Conservation (phyloP, 2,797 vertebrate species). For the Eurystomus glaucurus region DNA sequence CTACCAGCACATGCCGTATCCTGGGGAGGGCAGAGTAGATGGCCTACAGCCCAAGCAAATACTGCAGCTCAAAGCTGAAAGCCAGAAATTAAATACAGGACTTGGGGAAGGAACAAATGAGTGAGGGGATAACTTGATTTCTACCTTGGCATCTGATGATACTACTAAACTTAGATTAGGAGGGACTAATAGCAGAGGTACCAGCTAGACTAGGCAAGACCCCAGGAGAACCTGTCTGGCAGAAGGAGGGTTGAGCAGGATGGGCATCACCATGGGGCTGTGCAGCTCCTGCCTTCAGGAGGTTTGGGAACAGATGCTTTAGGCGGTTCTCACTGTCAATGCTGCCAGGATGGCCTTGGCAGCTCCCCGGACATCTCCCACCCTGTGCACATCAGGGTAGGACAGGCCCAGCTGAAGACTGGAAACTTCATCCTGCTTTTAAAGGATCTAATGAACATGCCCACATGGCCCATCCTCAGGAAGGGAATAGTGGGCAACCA, state of each 20-base stretch:
- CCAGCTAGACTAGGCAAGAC: neutral
- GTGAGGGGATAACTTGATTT: neutral
- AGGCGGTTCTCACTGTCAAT: accelerated
- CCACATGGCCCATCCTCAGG: accelerated
- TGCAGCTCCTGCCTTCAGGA: neutral
- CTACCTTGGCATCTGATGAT: accelerated
- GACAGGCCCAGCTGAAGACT: too few species aligned
- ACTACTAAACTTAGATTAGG: neutral
- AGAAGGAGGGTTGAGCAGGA: neutral
- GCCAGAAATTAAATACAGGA: neutral
- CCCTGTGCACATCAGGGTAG: neutral
- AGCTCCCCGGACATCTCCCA: neutral
- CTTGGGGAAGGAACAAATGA: neutral
- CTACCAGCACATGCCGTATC: accelerated
- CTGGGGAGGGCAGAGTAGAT: neutral
- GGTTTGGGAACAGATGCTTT: neutral
- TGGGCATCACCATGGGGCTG: accelerated
- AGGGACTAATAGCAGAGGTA: neutral
- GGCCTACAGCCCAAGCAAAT: neutral
- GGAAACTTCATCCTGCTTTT: neutral
- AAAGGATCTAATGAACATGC: accelerated
- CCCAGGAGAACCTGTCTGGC: neutral
- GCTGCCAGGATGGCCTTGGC: neutral
- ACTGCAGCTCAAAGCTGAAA: neutral
- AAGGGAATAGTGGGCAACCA: accelerated